phyloP scores from a whole-genome alignment of 2,888 invertebrate genomes.

The Hirudinaria manillensis region DNA sequence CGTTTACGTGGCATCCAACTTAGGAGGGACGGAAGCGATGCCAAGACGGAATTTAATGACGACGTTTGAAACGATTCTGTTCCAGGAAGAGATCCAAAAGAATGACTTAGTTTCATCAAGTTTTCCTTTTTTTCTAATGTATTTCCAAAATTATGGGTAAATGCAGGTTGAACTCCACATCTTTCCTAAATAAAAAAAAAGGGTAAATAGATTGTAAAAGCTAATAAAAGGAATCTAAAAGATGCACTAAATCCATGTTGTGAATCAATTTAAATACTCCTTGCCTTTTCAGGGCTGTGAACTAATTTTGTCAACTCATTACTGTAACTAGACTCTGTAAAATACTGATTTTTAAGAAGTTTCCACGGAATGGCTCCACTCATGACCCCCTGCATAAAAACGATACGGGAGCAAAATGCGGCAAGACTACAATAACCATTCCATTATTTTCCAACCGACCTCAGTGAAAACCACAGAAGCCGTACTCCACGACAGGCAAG shows the following conservation, averaged over 20 bases:
- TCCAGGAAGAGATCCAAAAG: too few relatives aligned
- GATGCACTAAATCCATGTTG: too few relatives aligned
- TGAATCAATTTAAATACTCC: too few relatives aligned
- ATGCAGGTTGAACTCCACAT: too few relatives aligned
- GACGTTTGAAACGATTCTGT: conserved; percentile 6
- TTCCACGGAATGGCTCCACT: conserved; percentile 91
- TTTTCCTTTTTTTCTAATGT: background rate
- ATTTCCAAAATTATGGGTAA: too few relatives aligned
- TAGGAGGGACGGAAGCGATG: background rate
- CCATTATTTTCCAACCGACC: conserved; percentile 39
- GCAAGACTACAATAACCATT: background rate
- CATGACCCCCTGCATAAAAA: conserved; percentile 73
- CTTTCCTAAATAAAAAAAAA: too few relatives aligned
- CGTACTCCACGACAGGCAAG: conserved; percentile 94
- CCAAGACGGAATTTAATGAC: background rate
- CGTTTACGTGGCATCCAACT: background rate
- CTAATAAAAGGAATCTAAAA: too few relatives aligned
- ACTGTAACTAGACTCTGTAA: conserved; percentile 71
- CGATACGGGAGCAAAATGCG: conserved; percentile 10
- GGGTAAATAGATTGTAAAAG: too few relatives aligned
- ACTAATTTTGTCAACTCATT: conserved; percentile 62
- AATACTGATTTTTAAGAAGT: conserved; percentile 78
- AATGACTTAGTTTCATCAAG: background rate
- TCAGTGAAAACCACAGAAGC: conserved; percentile 86
- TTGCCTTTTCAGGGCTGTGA: conserved; percentile 59